phyloP scores from a whole-genome alignment of 2,797 vertebrate species.

The Pogoniulus pusillus region DNA sequence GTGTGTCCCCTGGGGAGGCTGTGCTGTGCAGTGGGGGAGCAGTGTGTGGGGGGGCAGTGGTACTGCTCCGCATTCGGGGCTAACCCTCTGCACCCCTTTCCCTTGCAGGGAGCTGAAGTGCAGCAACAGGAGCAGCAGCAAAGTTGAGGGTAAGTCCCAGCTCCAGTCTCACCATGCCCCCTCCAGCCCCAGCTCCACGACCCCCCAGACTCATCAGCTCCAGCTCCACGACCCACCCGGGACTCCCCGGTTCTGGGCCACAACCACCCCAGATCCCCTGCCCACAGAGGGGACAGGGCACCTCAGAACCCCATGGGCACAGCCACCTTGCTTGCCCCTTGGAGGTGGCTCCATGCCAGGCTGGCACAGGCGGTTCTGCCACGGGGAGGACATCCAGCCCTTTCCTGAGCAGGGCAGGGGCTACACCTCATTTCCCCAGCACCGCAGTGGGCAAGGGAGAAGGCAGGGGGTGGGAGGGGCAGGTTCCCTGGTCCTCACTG shows the following conservation, averaged over 20 bases:
- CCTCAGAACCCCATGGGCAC: background rate
- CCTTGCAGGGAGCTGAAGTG: conserved; percentile 78
- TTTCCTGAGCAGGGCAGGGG: background rate
- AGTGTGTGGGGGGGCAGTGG: too few relatives aligned
- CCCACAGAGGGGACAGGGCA: accelerated
- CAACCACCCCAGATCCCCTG: background rate
- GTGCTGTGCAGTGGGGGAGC: too few relatives aligned
- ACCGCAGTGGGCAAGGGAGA: background rate
- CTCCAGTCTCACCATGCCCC: background rate
- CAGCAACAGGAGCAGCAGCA: conserved; percentile 77
- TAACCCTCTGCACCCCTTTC: background rate
- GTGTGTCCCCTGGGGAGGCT: too few relatives aligned
- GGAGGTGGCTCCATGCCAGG: background rate
- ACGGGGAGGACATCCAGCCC: background rate
- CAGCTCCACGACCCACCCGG: too few relatives aligned
- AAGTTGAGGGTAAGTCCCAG: conserved; percentile 77
- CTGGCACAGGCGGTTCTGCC: background rate
- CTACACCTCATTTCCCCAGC: background rate
- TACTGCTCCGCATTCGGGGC: background rate
- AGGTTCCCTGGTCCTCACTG: background rate
- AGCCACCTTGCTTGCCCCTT: background rate
- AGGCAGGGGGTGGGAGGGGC: background rate
- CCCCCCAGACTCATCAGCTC: too few relatives aligned
- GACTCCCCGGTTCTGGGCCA: background rate
- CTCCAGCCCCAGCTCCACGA: too few relatives aligned